phyloP scores from a whole-genome alignment of 2,113 vertebrate species.

The Orcinus orca region DNA sequence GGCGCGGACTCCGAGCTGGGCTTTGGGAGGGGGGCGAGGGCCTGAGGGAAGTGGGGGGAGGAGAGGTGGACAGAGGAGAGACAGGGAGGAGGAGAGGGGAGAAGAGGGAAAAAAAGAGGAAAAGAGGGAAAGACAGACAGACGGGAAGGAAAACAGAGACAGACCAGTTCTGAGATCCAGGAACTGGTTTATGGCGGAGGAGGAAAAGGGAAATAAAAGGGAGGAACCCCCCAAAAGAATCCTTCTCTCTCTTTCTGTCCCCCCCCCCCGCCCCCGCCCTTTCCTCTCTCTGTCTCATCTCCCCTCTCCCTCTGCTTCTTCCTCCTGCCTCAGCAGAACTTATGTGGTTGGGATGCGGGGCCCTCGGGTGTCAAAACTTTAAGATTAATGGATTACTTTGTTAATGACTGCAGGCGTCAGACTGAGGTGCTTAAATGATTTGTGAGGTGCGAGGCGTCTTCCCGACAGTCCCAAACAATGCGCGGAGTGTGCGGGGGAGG shows the following conservation, averaged over 20 bases:
- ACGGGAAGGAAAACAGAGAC: neutral
- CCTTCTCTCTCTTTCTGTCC: neutral
- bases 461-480: conserved; percentile 95
- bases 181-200: conserved; percentile 67
- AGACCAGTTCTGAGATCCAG: conserved; percentile 35
- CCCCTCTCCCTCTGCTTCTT: conserved; percentile 58
- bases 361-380: conserved; percentile 89
- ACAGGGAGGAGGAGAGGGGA: neutral
- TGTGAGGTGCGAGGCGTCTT: conserved; percentile 91
- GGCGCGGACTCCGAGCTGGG: conserved; percentile 77
- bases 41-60: neutral
- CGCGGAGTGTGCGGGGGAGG: conserved; percentile 89
- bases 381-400: conserved; percentile 93
- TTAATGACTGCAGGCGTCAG: conserved; percentile 92
- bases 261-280: neutral
- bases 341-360: conserved; percentile 81
- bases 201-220: conserved; percentile 26
- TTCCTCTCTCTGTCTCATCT: conserved; percentile 17
- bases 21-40: conserved; percentile 25
- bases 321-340: conserved; percentile 80
- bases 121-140: neutral
- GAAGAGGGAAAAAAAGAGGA: neutral
- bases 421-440: conserved; percentile 91
- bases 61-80: neutral
- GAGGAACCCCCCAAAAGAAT: conserved; percentile 55